phyloP scores from a whole-genome alignment of 1,140 invertebrate genomes.

The Zophobas atratus region DNA sequence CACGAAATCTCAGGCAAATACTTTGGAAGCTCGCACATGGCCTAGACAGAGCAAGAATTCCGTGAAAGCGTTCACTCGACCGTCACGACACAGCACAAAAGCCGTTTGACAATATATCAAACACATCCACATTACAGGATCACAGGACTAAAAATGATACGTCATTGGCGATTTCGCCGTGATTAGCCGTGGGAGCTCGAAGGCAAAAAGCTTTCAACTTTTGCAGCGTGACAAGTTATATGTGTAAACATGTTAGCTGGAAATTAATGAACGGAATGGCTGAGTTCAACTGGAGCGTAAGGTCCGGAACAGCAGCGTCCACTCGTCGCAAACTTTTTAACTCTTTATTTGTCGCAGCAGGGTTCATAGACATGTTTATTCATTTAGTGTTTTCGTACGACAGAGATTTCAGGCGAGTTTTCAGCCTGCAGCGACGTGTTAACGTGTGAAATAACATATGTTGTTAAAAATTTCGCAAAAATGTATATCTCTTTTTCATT shows the following conservation, averaged over 20 bases:
- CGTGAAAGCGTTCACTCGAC: slow-evolving; percentile 28
- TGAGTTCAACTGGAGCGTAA: background rate
- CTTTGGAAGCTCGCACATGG: slow-evolving; percentile 5
- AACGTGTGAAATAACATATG: too few relatives aligned
- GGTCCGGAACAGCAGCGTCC: background rate
- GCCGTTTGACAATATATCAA: slow-evolving; percentile 30
- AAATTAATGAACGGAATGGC: slow-evolving; percentile 23
- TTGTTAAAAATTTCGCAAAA: too few relatives aligned
- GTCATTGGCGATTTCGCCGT: slow-evolving; percentile 8
- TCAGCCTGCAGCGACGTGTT: too few relatives aligned
- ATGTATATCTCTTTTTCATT: too few relatives aligned
- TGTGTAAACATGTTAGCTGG: background rate
- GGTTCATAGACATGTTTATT: background rate
- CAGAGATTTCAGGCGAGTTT: too few relatives aligned
- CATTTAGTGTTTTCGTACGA: background rate
- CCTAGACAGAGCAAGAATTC: slow-evolving; percentile 6
- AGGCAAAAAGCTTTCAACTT: slow-evolving; percentile 14
- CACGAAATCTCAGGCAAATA: slow-evolving; percentile 14
- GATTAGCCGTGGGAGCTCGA: slow-evolving; percentile 14
- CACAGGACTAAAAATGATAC: slow-evolving; percentile 19
- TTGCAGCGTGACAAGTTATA: slow-evolving; percentile 13
- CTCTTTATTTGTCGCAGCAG: background rate
- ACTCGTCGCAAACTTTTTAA: background rate
- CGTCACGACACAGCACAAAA: slow-evolving; percentile 35
- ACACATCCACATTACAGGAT: slow-evolving; percentile 5